phyloP scores from a whole-genome alignment of 2,797 vertebrate species.

The Premnoplex brunnescens region DNA sequence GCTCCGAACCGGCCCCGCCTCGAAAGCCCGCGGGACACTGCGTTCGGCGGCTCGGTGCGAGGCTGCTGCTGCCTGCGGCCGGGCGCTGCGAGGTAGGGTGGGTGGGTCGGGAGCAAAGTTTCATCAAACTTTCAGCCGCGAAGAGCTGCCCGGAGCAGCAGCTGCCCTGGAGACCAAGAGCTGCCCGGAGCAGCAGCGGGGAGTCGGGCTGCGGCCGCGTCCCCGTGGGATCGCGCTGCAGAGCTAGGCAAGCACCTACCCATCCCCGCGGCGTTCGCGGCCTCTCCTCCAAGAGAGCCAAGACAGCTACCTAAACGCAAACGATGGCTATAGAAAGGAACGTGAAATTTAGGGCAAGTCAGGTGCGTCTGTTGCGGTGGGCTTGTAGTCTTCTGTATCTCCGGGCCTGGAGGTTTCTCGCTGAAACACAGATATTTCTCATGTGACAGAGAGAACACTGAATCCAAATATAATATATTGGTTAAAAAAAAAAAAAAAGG shows the following conservation, averaged over 20 bases:
- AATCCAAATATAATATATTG: neutral
- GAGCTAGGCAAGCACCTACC: no score
- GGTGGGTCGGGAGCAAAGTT: neutral
- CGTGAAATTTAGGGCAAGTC: neutral
- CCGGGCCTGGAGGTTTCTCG: neutral
- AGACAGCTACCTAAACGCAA: neutral
- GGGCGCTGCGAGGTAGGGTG: neutral
- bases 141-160: neutral
- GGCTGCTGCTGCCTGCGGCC: neutral
- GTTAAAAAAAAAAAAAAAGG: neutral
- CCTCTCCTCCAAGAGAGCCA: neutral
- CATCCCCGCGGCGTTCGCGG: neutral
- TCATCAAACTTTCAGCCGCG: neutral
- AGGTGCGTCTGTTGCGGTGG: rapidly evolving
- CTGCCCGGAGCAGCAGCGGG: neutral
- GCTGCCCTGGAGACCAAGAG: neutral
- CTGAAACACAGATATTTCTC: neutral
- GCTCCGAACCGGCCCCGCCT: neutral
- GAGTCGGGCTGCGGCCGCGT: no score
- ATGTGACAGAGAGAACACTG: neutral
- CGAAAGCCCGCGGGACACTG: neutral
- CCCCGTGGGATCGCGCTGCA: neutral
- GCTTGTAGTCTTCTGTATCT: neutral
- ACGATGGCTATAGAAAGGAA: neutral
- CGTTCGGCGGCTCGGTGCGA: neutral